These are phyloP conservation scores for Hypomecis punctinalis DNA, from an alignment of 2,888 invertebrate species.

Conservation along the genomic window DNA sequence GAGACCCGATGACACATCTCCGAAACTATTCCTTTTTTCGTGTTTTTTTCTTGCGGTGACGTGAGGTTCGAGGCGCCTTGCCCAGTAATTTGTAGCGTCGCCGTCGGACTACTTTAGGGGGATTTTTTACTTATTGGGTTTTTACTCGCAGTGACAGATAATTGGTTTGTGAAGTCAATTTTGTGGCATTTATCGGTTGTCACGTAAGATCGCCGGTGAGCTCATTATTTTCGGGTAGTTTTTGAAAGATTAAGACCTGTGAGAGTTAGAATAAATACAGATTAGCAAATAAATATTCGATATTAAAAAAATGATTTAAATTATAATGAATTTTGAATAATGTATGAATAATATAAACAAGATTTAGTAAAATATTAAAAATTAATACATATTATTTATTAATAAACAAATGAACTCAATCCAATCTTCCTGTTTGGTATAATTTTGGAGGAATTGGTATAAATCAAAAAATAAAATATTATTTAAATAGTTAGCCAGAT, in stretches of 20 bases:
- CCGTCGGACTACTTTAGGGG: conserved; percentile 49
- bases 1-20: conserved; percentile 71
- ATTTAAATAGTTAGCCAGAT: too few species aligned
- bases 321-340: too few species aligned
- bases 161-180: conserved; percentile 54
- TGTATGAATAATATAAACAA: too few species aligned
- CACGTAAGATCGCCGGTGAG: conserved; percentile 33
- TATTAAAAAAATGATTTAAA: too few species aligned
- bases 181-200: conserved; percentile 47
- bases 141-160: conserved; percentile 55
- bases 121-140: conserved; percentile 52
- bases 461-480: too few species aligned
- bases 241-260: not conserved
- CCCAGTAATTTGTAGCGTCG: conserved; percentile 72
- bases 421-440: too few species aligned
- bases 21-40: conserved; percentile 59
- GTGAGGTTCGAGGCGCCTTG: conserved; percentile 70
- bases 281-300: too few species aligned
- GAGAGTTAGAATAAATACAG: not conserved
- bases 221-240: conserved; percentile 29
- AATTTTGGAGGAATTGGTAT: too few species aligned
- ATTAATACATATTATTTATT: too few species aligned
- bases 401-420: too few species aligned
- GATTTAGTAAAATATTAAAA: too few species aligned
- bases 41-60: conserved; percentile 50